phyloP scores from a whole-genome alignment of 2,888 invertebrate species.

The Pasiphila rectangulata region DNA sequence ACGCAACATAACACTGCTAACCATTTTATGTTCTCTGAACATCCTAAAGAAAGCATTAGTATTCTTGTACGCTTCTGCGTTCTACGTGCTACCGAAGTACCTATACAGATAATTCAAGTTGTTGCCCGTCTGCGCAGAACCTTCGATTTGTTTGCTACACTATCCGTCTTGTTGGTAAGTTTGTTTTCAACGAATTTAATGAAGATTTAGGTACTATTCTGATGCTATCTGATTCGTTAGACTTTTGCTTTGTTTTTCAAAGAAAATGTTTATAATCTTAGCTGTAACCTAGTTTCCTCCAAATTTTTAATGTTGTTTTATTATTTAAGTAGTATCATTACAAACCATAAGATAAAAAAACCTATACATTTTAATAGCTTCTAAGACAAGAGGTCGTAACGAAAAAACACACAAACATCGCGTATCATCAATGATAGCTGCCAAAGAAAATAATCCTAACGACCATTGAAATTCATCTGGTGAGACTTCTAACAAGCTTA shows the following conservation, averaged over 20 bases:
- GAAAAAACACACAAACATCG: conserved; percentile 1
- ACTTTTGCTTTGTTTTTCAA: background rate
- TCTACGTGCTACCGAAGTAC: no score
- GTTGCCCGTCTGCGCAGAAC: background rate
- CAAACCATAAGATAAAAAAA: background rate
- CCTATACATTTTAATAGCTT: background rate
- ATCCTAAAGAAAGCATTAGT: no score
- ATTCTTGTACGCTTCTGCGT: no score
- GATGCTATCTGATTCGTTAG: background rate
- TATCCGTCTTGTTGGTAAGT: conserved; percentile 27
- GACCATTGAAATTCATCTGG: conserved; percentile 51
- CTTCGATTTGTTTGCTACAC: background rate
- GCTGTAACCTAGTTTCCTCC: no score
- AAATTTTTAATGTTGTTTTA: no score
- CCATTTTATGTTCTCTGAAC: no score
- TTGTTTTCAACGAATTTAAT: conserved; percentile 25
- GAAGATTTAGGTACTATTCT: conserved; percentile 19
- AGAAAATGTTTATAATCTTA: no score
- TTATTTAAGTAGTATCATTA: no score
- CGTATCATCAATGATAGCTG: conserved; percentile 1
- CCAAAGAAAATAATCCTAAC: conserved; percentile 35
- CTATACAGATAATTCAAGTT: no score
- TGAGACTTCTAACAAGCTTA: conserved; percentile 40
- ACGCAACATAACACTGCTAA: no score
- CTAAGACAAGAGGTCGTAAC: background rate